Conservation (phyloP, 2,113 vertebrate species). For the Proteles cristata region DNA sequence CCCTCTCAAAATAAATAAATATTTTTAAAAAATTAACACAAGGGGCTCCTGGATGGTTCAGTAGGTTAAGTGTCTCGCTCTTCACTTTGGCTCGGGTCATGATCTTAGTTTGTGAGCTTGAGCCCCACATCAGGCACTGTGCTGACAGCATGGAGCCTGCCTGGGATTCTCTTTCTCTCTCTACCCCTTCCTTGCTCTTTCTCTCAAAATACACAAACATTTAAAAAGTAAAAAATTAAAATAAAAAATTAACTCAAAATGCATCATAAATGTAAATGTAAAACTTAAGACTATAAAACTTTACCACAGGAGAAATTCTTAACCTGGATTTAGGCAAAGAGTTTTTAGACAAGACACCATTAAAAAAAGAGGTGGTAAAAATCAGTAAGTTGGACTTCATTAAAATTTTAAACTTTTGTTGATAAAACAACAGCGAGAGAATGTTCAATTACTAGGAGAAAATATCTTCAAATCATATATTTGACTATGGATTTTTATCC, state of each 20-base stretch:
- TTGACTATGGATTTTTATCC: background rate
- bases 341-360: background rate
- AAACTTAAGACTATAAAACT: background rate
- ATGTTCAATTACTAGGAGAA: background rate
- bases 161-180: background rate
- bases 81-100: background rate
- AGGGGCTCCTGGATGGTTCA: background rate
- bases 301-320: background rate
- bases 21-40: background rate
- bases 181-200: background rate
- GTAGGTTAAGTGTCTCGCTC: background rate
- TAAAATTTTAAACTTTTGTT: background rate
- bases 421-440: background rate
- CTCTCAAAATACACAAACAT: background rate
- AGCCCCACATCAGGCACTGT: background rate
- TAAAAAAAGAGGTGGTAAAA: background rate
- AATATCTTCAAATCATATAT: background rate
- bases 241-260: conserved; percentile 9
- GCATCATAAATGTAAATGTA: background rate
- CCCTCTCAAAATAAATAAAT: background rate
- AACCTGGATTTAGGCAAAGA: background rate
- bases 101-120: background rate
- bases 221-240: background rate
- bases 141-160: background rate
- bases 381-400: background rate